Conservation (phyloP, 1,140 invertebrate genomes). For the Heliconius melpomene region DNA sequence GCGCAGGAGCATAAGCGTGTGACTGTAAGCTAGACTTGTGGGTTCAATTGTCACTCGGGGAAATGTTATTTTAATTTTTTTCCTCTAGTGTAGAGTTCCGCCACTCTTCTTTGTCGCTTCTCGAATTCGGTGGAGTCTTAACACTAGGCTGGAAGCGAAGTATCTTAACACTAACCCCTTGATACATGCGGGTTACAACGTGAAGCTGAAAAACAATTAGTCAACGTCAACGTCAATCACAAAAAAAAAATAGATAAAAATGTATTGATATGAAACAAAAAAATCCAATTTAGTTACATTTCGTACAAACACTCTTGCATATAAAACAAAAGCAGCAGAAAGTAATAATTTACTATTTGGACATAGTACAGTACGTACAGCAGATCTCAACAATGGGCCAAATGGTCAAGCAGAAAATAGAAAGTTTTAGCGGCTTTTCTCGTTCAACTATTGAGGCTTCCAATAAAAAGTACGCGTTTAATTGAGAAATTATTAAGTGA, state of each 20-base stretch:
- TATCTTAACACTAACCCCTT: too few relatives aligned
- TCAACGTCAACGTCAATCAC: too few relatives aligned
- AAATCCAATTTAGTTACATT: background rate
- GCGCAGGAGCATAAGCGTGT: too few relatives aligned
- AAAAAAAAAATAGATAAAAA: background rate
- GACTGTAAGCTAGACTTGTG: too few relatives aligned
- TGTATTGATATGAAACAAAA: background rate
- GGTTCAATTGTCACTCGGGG: too few relatives aligned
- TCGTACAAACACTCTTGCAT: background rate
- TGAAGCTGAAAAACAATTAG: too few relatives aligned
- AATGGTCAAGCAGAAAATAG: constrained; percentile 14
- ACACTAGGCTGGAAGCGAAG: too few relatives aligned
- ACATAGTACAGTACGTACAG: background rate
- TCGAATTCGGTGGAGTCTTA: too few relatives aligned
- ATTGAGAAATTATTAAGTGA: constrained; percentile 16
- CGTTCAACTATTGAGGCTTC: constrained; percentile 2
- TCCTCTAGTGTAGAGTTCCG: too few relatives aligned
- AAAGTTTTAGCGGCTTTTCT: constrained; percentile 8
- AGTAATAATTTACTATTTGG: background rate
- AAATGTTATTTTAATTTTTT: too few relatives aligned
- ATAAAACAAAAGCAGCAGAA: background rate
- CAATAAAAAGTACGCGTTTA: constrained; percentile 1
- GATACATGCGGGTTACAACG: too few relatives aligned
- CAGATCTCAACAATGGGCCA: background rate
- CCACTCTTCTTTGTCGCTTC: too few relatives aligned